Evolutionary conservation across 2,113 vertebrate species (phyloP).

Genomic region (Eretmochelys imbricata): DNA sequence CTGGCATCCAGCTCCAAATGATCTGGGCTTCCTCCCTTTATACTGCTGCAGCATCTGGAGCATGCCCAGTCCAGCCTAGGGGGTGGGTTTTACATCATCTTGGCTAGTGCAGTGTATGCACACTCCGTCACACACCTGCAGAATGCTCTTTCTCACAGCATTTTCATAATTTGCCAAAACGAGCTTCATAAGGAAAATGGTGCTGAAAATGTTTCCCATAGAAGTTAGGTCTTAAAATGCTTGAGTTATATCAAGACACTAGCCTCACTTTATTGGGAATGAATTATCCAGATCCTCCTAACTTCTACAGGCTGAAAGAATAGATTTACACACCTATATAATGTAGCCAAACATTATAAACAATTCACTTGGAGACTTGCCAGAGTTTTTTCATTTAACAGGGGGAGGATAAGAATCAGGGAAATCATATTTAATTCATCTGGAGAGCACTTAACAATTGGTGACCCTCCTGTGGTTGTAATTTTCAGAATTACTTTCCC

Average conservation of each 20-base stretch:
- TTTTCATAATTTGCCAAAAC: neutral
- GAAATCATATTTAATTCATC: neutral
- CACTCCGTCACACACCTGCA: neutral
- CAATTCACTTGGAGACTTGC: neutral
- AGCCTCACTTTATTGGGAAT: neutral
- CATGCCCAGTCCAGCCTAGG: no score
- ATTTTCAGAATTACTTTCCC: neutral
- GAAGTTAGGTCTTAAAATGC: neutral
- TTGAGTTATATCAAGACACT: neutral
- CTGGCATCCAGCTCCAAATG: no score
- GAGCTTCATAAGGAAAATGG: neutral
- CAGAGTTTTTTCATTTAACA: neutral
- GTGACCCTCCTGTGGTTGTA: neutral
- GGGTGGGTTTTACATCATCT: no score
- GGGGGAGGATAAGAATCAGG: neutral
- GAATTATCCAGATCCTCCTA: neutral
- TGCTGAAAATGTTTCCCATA: neutral
- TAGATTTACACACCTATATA: neutral
- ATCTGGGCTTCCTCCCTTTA: no score
- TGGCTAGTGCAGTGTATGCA: no score
- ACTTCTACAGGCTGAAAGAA: fast-evolving
- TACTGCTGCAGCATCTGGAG: no score
- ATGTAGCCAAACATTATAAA: neutral
- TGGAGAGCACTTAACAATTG: neutral
- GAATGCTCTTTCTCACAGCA: neutral